phyloP scores from a whole-genome alignment of 2,888 invertebrate genomes.

The Chromoteleia sp. region DNA sequence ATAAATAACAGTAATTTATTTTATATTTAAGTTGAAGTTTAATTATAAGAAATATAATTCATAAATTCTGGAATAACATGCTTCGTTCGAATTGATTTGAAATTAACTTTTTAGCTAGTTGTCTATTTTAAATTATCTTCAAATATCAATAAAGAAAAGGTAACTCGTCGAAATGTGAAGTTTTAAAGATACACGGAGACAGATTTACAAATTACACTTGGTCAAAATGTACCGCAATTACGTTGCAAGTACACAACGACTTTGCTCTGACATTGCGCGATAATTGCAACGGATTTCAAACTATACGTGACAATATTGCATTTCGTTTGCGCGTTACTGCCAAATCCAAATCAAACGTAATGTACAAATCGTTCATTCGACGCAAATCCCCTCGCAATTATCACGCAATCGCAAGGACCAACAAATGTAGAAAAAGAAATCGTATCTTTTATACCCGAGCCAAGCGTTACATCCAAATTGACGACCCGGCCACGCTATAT shows the following conservation, averaged over 20 bases:
- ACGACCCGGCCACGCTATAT: conserved; percentile 3
- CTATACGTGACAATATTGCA: conserved; percentile 21
- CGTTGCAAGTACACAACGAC: conserved; percentile 9
- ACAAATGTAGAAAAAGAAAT: conserved; percentile 3
- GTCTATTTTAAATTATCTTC: no score
- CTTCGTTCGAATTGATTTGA: no score
- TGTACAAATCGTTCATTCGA: conserved; percentile 19
- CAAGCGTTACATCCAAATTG: conserved; percentile 9
- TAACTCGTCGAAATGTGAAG: conserved; percentile 35
- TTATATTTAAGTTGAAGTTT: no score
- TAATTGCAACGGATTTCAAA: conserved; percentile 7
- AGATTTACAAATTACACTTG: conserved; percentile 36
- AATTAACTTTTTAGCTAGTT: no score
- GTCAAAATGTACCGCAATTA: conserved; percentile 11
- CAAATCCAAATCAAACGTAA: conserved; percentile 11
- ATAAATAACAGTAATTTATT: no score
- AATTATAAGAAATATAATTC: no score
- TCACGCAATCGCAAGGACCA: not conserved
- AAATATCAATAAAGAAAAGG: conserved; percentile 25
- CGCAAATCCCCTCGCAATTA: not conserved
- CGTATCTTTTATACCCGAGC: conserved; percentile 25
- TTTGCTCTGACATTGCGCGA: not conserved
- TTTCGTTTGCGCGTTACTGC: conserved; percentile 2
- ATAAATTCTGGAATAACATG: no score
- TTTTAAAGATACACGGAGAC: conserved; percentile 26